Conservation (phyloP, 2,888 invertebrate genomes). For the Celastrina argiolus region DNA sequence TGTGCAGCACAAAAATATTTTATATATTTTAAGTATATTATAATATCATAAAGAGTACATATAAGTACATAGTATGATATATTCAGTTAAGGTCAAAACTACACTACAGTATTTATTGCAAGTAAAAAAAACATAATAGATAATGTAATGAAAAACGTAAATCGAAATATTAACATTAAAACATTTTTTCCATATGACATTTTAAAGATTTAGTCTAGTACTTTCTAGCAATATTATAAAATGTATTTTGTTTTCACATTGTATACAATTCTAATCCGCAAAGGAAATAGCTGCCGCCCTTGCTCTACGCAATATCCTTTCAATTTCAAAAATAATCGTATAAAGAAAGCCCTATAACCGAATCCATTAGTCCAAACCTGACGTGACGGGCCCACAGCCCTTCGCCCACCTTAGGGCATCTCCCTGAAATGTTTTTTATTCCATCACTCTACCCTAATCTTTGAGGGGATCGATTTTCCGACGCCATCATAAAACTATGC, state of each 20-base stretch:
- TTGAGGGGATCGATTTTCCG: constrained; percentile 67
- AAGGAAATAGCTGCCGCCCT: neutral
- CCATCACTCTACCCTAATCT: constrained; percentile 68
- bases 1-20: no score
- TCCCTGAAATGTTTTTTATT: constrained; percentile 42
- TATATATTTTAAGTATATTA: no score
- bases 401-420: constrained; percentile 14
- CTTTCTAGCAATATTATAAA: neutral
- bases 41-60: no score
- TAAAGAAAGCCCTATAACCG: constrained; percentile 13
- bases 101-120: no score
- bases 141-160: no score
- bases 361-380: constrained; percentile 14
- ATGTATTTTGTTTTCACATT: neutral
- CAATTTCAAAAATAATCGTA: constrained; percentile 11
- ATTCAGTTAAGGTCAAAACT: no score
- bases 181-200: no score
- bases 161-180: no score
- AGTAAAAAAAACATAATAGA: no score
- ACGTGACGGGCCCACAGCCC: constrained; percentile 11
- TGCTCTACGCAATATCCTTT: constrained; percentile 9
- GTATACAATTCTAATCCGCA: neutral
- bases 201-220: no score
- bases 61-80: no score
- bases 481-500: constrained; percentile 67